These are phyloP conservation scores for Sebastes jordani DNA, from an alignment of 2,797 vertebrate genomes.

Conservation along the genomic window DNA sequence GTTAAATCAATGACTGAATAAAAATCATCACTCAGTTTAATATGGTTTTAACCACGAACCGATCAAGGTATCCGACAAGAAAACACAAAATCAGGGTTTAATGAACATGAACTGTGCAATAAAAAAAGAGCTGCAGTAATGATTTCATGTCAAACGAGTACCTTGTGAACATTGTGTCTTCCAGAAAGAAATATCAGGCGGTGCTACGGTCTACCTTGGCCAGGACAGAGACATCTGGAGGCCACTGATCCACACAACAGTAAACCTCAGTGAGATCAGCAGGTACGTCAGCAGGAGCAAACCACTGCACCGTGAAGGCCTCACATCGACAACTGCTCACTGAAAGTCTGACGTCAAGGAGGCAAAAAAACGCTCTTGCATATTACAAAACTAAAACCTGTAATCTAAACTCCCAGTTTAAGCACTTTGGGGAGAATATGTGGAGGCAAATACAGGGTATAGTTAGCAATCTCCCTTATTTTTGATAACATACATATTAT, in stretches of 20 bases:
- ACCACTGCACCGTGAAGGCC: not conserved
- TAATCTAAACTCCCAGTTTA: not conserved
- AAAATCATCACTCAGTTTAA: not conserved
- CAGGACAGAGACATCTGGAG: constrained; percentile 75
- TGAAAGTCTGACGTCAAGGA: not conserved
- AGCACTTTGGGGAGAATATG: not conserved
- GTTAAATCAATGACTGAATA: not conserved
- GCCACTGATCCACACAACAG: constrained; percentile 70
- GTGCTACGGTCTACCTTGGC: constrained; percentile 70
- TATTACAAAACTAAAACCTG: not conserved
- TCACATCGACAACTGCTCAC: not conserved
- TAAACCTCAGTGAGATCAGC: constrained; percentile 72
- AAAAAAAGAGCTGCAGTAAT: not conserved
- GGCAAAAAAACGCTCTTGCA: not conserved
- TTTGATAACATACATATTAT: not conserved
- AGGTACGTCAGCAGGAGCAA: constrained; percentile 62
- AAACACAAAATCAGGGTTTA: not conserved
- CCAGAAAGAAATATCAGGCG: constrained; percentile 68
- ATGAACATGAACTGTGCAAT: not conserved
- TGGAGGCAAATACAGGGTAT: not conserved
- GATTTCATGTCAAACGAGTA: not conserved
- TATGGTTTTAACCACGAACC: not conserved
- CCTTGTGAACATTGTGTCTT: constrained; percentile 14
- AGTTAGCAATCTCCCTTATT: not conserved
- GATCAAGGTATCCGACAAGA: not conserved